phyloP scores from a whole-genome alignment of 2,113 vertebrate species.

The Egretta garzetta region DNA sequence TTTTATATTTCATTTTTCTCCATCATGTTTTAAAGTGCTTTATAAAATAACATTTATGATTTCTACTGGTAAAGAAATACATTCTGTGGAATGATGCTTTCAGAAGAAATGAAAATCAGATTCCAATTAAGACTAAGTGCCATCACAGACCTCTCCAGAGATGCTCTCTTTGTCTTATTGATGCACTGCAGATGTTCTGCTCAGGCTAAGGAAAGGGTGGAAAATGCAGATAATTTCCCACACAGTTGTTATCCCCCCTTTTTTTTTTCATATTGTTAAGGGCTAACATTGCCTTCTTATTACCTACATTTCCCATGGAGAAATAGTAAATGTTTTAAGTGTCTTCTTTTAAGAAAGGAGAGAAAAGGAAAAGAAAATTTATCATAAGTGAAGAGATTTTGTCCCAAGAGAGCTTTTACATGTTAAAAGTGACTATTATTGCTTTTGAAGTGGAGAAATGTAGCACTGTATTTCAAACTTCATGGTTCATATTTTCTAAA shows the following conservation, averaged over 20 bases:
- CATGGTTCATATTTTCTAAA: background rate
- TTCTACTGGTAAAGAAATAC: background rate
- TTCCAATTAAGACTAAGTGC: constrained; percentile 40
- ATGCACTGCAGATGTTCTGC: constrained; percentile 1
- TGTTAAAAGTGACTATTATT: background rate
- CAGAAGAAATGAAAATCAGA: constrained; percentile 12
- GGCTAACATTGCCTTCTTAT: background rate
- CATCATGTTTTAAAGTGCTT: background rate
- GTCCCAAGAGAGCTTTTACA: background rate
- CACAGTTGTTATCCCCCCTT: background rate
- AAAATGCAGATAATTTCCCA: constrained; percentile 5
- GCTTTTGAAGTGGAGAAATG: background rate
- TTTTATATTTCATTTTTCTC: background rate
- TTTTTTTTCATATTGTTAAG: background rate
- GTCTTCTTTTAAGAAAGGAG: background rate
- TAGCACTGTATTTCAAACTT: background rate
- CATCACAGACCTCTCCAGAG: background rate
- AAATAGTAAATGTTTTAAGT: background rate
- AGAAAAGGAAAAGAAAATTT: background rate
- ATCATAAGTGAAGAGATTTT: background rate
- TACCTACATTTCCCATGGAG: background rate
- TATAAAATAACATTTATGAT: background rate
- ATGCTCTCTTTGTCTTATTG: constrained; percentile 11
- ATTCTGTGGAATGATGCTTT: background rate
- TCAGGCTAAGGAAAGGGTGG: background rate